Conservation (phyloP, 64 coral and sea anemone species). For the Stichodactyla helianthus region DNA sequence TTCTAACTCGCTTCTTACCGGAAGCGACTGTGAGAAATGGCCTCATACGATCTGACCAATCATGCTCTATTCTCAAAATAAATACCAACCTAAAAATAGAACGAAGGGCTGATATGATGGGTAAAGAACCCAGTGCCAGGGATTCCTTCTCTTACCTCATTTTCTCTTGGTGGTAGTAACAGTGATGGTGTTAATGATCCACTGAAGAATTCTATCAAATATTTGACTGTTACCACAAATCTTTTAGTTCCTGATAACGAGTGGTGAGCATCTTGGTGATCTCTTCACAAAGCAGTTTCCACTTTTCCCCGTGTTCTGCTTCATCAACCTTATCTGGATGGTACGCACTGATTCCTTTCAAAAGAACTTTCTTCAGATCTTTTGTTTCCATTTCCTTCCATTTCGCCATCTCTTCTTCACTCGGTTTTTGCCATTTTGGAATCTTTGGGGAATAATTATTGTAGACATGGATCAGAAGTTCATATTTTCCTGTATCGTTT, state of each 20-base stretch:
- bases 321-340: conserved; percentile 62
- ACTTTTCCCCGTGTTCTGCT: conserved; percentile 33
- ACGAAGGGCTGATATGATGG: no score
- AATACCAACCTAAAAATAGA: no score
- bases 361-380: conserved; percentile 20
- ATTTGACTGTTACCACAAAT: neutral
- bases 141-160: no score
- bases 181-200: no score
- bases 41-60: no score
- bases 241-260: conserved; percentile 48
- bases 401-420: conserved; percentile 32
- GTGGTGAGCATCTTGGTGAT: conserved; percentile 48
- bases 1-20: no score
- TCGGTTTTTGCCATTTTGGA: conserved; percentile 43
- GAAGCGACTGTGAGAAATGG: no score
- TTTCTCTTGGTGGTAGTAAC: no score
- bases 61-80: no score
- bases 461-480: conserved; percentile 43
- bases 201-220: no score
- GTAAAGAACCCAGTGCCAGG: no score
- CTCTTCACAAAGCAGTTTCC: conserved; percentile 53
- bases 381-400: conserved; percentile 31
- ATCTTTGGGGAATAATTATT: conserved; percentile 46
- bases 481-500: conserved; percentile 1
- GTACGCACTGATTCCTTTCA: conserved; percentile 25